Evolutionary conservation across 2,113 vertebrate species (phyloP), one percentile per base, ranked within the genome.

Genomic region (Sterrhoptilus dennistouni): DNA sequence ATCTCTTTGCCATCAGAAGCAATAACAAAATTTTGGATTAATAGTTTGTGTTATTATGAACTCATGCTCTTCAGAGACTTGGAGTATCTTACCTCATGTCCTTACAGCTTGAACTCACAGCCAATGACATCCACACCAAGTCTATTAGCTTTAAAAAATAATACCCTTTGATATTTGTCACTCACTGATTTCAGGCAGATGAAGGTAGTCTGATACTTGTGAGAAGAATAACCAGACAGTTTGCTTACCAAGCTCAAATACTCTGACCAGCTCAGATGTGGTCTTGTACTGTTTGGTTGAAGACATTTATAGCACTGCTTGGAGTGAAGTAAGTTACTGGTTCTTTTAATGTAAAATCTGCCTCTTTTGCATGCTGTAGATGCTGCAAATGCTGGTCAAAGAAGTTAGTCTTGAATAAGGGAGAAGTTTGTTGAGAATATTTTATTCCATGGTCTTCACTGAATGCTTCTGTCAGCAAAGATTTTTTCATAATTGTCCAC

Each of bases 181-280:
- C 23, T 84, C 29, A 14, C 24, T 65, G 23, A 60, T 87, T 92
- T 72, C 12, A 16, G 42, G 18, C 9, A 6, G 14, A 29, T 42
- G 20, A 80, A 89, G 38, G 42, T 5, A 28, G 1, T 11, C 12
- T 42, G 21, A 44, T 60, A 69, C 20, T 60, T 87, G 29, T 35
- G 44, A 74, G 45, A 90, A 60, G 17, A 14, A 7, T 60, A 47
- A 44, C 10, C 23, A 47, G 53, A 7, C 10, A 22, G 42, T 60
- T 92, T 23, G 4, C 21, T 81, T 56, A 24, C 33, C 49, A 60
- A 80, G 38, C 50, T 60, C 25, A 69, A 68, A 42, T 60, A 31
- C 3, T 76, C 9, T 54, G 10, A 50, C 14, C 0, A 0, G 13
- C 33, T 42, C 1, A 3, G 14, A 22, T 57, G 27, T 70, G 20